Evolutionary conservation across 2,113 vertebrate genomes (phyloP), one percentile per base, ranked within the genome.

Genomic region (Passerina amoena): DNA sequence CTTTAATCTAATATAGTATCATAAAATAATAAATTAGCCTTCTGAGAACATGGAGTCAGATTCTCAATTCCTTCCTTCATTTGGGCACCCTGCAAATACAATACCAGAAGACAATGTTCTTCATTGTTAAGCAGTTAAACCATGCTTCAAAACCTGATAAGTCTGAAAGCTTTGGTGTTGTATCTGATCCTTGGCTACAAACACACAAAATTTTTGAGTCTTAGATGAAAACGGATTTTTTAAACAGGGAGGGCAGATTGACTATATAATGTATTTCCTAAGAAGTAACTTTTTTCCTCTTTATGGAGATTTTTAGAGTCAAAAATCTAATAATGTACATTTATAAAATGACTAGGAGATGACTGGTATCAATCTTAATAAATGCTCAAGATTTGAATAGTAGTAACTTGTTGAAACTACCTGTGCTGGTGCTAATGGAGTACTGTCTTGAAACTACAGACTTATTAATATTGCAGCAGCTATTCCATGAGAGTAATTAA

Each of bases 341-440:
- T 53, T 91, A 72, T 24, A 65, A 84, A 90, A 63, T 75, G 50
- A 70, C 50, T 86, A 77, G 84, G 54, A 86, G 57, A 71, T 88
- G 48, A 91, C 50, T 63, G 66, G 40, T 79, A 89, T 35, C 71
- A 57, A 47, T 92, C 59, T 94, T 81, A 93, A 90, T 86, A 96
- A 88, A 88, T 84, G 48, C 61, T 87, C n/a, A 40, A 79, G 45
- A 70, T 76, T 83, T 89, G 60, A 81, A 28, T 72, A 44, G n/a
- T 79, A 81, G 31, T 68, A 73, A 91, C 61, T 86, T 92, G 63
- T 63, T 95, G 84, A 56, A 93, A 73, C 75, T 83, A 86, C 44
- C 60, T 86, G 54, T 75, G 57, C 86, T 95, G 87, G 70, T 81
- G 66, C 88, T 94, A 89, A 73, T 96, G 90, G 78, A 90, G 73